Conservation (phyloP, 2,113 vertebrate species). For the Holacanthus passer region DNA sequence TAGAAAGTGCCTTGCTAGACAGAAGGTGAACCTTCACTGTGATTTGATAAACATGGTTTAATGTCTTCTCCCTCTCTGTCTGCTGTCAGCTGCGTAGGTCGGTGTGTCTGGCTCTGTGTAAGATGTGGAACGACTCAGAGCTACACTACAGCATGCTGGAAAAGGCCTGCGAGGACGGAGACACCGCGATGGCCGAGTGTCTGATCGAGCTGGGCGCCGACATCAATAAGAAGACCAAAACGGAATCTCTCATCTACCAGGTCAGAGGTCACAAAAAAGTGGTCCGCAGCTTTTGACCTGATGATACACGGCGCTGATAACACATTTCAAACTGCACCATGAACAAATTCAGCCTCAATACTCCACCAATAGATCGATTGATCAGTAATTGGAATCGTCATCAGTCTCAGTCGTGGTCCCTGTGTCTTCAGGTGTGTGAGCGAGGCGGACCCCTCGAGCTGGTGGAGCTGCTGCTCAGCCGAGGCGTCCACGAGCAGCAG, state of each 20-base stretch:
- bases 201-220: conserved; percentile 92
- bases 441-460: conserved; percentile 88
- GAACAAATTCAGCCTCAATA: not conserved
- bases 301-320: too few relatives aligned
- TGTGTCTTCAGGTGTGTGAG: conserved; percentile 86
- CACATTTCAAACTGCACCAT: not conserved
- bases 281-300: too few relatives aligned
- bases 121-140: conserved; percentile 87
- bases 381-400: too few relatives aligned
- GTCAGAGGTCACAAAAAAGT: conserved; percentile 79
- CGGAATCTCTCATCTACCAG: conserved; percentile 92
- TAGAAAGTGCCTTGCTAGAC: not conserved
- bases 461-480: conserved; percentile 90
- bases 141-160: conserved; percentile 90
- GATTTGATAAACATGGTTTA: not conserved
- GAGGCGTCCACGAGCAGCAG: conserved; percentile 91
- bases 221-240: conserved; percentile 88
- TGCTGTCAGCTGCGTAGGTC: conserved; percentile 86
- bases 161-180: conserved; percentile 89
- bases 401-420: not conserved
- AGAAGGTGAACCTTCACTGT: not conserved
- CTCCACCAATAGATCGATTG: too few relatives aligned
- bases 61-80: not conserved
- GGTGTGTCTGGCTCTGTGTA: conserved; percentile 91
- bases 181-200: conserved; percentile 90